Percentiles rank a stretch among this genome's conserved stretches.
Conservation (phyloP, 2,797 vertebrate genomes). For the Anguilla marmorata region DNA sequence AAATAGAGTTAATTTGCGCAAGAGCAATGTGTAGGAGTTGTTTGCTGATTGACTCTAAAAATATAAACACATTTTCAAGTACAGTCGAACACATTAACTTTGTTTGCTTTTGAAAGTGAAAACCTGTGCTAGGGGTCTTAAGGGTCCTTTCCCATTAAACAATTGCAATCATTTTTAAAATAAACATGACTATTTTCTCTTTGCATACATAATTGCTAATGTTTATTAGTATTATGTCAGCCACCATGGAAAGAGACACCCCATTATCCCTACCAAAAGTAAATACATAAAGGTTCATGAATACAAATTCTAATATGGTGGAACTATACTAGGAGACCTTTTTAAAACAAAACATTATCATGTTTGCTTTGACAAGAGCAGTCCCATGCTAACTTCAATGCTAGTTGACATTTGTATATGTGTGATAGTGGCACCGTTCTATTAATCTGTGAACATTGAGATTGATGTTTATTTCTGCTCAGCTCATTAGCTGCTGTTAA, state of each 20-base stretch:
- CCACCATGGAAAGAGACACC: neutral
- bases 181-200: neutral
- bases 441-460: neutral
- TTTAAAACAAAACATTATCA: neutral
- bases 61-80: slow-evolving; percentile 13
- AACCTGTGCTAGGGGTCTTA: neutral
- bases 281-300: neutral
- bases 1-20: neutral
- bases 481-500: neutral
- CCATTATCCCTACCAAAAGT: neutral
- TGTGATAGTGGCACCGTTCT: neutral
- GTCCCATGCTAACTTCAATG: neutral
- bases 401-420: neutral
- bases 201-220: neutral
- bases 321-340: neutral
- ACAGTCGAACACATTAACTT: neutral
- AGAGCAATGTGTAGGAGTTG: slow-evolving; percentile 14
- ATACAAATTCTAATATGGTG: neutral
- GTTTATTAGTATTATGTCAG: neutral
- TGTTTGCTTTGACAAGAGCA: neutral
- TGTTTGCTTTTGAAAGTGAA: neutral
- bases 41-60: neutral
- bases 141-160: neutral
- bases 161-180: neutral
- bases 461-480: neutral